Base-by-base conservation (phyloP, 2,888 invertebrate genomes). In the Meganola albula region DNA sequence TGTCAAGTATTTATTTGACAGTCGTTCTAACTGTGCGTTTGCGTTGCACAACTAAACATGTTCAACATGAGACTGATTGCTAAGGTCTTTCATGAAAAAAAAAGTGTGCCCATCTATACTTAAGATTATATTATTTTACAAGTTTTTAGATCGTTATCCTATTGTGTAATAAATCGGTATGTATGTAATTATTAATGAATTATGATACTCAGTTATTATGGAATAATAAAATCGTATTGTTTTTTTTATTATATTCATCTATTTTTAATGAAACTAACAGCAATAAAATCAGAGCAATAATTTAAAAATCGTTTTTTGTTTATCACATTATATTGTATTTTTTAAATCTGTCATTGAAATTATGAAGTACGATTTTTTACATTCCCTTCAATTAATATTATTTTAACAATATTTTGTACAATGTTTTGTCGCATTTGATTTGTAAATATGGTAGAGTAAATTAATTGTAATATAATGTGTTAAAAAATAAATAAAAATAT, bases 131-230 rank as follows among this genome's bases (percentile, higher is more conserved):
- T n/a, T n/a, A n/a, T n/a, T n/a, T n/a, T n/a, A n/a, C n/a, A n/a
- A n/a, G n/a, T n/a, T n/a, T n/a, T n/a, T n/a, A n/a, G n/a, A n/a
- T n/a, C n/a, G n/a, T n/a, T n/a, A n/a, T n/a, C n/a, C n/a, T n/a
- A n/a, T n/a, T n/a, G n/a, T n/a, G n/a, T n/a, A n/a, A n/a, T n/a
- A n/a, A n/a, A n/a, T n/a, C n/a, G 27, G 35, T 31, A 39, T 41
- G 40, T 37, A 49, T 41, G 45, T 42, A 40, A 45, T 43, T 37
- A 11, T 41, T 41, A 44, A 61, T 56, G 48, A 50, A 52, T 56
- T 55, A 60, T 56, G 62, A 64, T 64, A 64, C 64, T 64, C 64
- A 60, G 43, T 31, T 29, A 34, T 29, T 46, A 44, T 54, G 43
- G 51, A 45, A 51, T 58, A 58, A 55, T 58, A 38, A 38, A 58